Base-by-base conservation (phyloP, 2,888 invertebrate genomes). In the Mesorhabditis belari region DNA sequence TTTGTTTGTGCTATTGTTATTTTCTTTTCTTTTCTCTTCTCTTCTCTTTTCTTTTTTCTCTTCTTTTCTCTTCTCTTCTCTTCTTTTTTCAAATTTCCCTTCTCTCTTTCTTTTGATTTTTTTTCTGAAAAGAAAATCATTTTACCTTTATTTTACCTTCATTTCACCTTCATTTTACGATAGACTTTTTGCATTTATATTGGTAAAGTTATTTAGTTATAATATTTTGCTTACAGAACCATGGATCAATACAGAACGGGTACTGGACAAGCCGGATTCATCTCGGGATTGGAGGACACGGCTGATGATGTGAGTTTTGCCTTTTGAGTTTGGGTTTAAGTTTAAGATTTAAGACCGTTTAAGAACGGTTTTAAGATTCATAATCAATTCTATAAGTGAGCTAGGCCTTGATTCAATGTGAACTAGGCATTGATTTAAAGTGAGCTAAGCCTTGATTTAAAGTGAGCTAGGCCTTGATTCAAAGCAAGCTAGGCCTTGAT, bases 251-350 rank as follows among this genome's bases (percentile, higher is more conserved):
- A 74, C 60, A 70, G 73, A 26, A 63, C 67, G 35, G n/a, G 9
- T 44, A 67, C 67, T 9, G 62, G 59, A 19, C 68, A 68, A 57
- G 64, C 65, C 50, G 74, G 75, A 60, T 56, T 78, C 21, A 54
- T 79, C 28, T 58, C 75, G n/a, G 60, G 64, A 27, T 75, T 75
- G 12, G 79, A 79, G 56, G 79, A 77, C 57, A 61, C 68, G 26
- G 77, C 79, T 19, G 79, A 79, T 62, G 79, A 79, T 53, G 79
- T 79, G 27, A 62, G 77, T 68, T 28, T 55, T 44, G n/a, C 44
- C n/a, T 44, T 57, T 23, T 49, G 26, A 52, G 19, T 25, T 12
- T n/a, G 49, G 28, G 26, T 49, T 27, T 55, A 55, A 17, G 4
- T 17, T 23, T 24, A n/a, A 5, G 49, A 2, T 23, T 53, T 2